Conservation (phyloP, 2,113 vertebrate species). For the Oenanthe melanoleuca region DNA sequence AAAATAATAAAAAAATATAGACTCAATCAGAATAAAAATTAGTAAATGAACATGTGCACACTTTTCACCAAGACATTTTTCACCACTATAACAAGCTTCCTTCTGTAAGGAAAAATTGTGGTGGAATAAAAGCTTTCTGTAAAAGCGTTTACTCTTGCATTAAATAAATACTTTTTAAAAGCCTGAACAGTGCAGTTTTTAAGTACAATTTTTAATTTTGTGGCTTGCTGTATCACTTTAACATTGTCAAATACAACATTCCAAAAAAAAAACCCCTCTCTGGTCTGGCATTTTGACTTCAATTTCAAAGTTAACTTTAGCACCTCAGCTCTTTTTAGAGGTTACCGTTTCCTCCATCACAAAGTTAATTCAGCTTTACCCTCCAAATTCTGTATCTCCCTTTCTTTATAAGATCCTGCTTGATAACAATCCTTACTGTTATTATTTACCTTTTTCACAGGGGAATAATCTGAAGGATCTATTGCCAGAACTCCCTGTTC, state of each 20-base stretch:
- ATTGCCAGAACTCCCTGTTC: neutral
- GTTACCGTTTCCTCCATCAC: neutral
- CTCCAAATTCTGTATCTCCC: neutral
- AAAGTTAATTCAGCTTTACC: neutral
- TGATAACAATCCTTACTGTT: neutral
- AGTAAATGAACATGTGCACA: neutral
- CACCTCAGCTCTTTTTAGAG: fast-evolving
- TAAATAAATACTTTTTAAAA: neutral
- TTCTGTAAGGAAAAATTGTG: neutral
- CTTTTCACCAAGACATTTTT: neutral
- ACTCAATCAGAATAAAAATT: neutral
- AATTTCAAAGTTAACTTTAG: neutral
- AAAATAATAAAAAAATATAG: neutral
- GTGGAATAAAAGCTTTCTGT: neutral
- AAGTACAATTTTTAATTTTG: neutral
- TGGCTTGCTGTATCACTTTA: neutral
- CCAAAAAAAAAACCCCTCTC: neutral
- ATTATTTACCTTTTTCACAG: neutral
- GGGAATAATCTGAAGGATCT: neutral
- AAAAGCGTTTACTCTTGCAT: neutral
- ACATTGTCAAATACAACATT: neutral
- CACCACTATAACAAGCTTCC: neutral
- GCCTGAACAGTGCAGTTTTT: neutral
- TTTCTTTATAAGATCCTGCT: neutral
- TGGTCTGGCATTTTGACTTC: neutral